Conservation (phyloP, 2,888 invertebrate genomes). For the Limnephilus auricula region DNA sequence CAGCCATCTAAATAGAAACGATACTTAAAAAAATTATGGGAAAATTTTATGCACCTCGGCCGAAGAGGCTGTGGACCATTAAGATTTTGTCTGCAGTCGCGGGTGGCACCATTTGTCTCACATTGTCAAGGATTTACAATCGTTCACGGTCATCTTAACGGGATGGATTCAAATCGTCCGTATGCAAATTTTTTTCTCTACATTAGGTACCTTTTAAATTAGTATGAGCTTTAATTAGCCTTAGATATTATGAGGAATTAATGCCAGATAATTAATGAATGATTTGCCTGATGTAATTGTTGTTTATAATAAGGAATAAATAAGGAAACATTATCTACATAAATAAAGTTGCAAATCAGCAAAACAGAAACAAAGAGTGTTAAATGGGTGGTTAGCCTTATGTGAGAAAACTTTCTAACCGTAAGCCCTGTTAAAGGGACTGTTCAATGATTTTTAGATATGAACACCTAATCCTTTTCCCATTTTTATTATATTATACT, state of each 20-base stretch:
- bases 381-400: background rate
- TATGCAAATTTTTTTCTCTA: background rate
- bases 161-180: background rate
- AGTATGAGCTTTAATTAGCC: background rate
- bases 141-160: conserved; percentile 6
- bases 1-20: conserved; percentile 19
- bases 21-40: background rate
- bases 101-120: conserved; percentile 26
- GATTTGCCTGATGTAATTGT: too few species aligned
- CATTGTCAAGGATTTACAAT: background rate
- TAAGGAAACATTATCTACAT: too few species aligned
- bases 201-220: background rate
- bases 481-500: too few species aligned
- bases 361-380: background rate
- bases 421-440: background rate
- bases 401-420: background rate
- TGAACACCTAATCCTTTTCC: too few species aligned
- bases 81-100: background rate
- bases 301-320: too few species aligned
- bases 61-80: background rate
- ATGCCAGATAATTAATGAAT: too few species aligned
- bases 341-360: background rate
- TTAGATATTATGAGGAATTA: background rate
- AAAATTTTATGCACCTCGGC: conserved; percentile 13
- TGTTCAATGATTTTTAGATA: too few species aligned